Base-by-base conservation (phyloP, 2,888 invertebrate species). In the Clepsis dumicolana region DNA sequence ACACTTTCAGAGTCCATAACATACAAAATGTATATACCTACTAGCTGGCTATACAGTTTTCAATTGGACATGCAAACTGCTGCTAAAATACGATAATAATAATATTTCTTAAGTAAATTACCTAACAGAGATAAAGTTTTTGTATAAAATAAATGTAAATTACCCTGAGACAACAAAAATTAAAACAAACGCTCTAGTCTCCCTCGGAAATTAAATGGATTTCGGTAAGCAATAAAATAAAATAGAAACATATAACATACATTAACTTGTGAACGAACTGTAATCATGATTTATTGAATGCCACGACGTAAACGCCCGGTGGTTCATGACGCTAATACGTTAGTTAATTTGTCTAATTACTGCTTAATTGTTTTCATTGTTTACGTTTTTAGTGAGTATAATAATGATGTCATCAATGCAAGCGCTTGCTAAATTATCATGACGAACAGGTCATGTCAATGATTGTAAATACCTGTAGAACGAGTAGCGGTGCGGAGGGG, bases 391-490 rank as follows among this genome's bases (percentile, higher is more conserved):
- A 32, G 18, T 10, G n/a, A n/a, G n/a, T n/a, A n/a, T 48, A 57
- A 67, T 62, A 25, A 56, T 61, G 59, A 32, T n/a, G 41, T 38
- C 56, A 67, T 50, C 48, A 59, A 63, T 29, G 29, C 38, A 12
- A 35, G 24, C 25, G 8, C 24, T 54, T 48, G 24, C 41, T 52
- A 32, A 54, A 52, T 63, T 35, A 27, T 61, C 14, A 52, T 50
- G 32, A 48, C 14, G 54, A 66, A 71, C 73, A 68, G 70, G 82
- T 82, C 80, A 84, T 74, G 77, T 76, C 82, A 80, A 85, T 76
- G 78, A 80, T 80, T 70, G 50, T 75, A 85, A 89, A 90, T 93
- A 93, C 92, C 92, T 93, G 92, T 81, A 77, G 80, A 87, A 86
- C 90, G 76, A 81, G 90, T 90, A 86, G 85, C 85, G 85, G 85